Evolutionary conservation across 1,140 invertebrate species (phyloP).

Genomic region (Pantala flavescens): DNA sequence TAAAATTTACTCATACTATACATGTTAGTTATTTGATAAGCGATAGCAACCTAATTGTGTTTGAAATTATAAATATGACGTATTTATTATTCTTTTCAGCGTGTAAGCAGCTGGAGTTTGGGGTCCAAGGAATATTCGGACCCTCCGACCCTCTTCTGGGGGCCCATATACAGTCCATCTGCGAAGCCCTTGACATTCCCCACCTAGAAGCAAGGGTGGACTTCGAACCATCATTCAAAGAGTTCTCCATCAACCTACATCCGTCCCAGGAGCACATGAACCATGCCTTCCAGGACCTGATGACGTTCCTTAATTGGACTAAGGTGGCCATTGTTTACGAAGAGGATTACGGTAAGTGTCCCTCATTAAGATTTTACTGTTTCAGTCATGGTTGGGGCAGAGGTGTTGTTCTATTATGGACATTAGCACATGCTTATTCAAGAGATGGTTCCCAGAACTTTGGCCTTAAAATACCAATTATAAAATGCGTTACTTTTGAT

Average conservation of each 20-base stretch:
- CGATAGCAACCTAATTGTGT: too few relatives aligned
- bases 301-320: conserved; percentile 85
- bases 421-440: too few relatives aligned
- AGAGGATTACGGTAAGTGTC: conserved; percentile 62
- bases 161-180: conserved; percentile 79
- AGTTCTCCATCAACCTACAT: conserved; percentile 84
- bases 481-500: too few relatives aligned
- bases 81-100: conserved; percentile 46
- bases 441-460: too few relatives aligned
- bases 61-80: too few relatives aligned
- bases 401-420: too few relatives aligned
- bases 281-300: conserved; percentile 74
- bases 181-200: conserved; percentile 76
- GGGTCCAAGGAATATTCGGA: conserved; percentile 81
- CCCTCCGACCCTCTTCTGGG: conserved; percentile 71
- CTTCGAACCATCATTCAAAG: conserved; percentile 50
- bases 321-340: conserved; percentile 89
- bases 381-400: too few relatives aligned
- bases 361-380: too few relatives aligned
- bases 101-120: conserved; percentile 73
- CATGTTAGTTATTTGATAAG: too few relatives aligned
- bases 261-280: conserved; percentile 75
- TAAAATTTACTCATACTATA: too few relatives aligned
- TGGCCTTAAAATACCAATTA: too few relatives aligned
- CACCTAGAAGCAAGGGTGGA: conserved; percentile 69